These are phyloP conservation scores for Echinometra lucunter DNA, from an alignment of 53 echinoderm and acorn worm genomes.

Conservation along the genomic window DNA sequence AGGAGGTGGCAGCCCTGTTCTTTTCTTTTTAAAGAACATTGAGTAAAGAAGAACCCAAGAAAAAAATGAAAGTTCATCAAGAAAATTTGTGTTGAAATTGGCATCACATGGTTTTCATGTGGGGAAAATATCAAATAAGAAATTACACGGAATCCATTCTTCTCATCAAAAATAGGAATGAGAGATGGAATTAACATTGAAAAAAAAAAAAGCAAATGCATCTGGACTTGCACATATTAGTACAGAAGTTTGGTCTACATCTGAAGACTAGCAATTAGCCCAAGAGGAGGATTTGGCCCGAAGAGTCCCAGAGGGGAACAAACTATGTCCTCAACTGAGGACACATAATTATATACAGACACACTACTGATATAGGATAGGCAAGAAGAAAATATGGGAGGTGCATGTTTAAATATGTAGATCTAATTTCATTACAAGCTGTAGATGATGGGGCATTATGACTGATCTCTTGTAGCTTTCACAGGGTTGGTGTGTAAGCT, in stretches of 20 bases:
- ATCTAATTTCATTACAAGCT: constrained; percentile 24
- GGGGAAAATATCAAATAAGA: no score
- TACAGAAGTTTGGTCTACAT: background rate
- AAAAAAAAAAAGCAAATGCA: no score
- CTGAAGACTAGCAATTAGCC: constrained; percentile 5
- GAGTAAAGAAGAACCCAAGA: no score
- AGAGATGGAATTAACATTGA: no score
- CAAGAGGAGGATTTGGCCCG: constrained; percentile 17
- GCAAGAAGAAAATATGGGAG: background rate
- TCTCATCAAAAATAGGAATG: background rate
- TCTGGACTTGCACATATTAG: no score
- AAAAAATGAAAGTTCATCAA: no score
- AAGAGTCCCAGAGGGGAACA: constrained; percentile 12
- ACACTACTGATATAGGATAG: background rate
- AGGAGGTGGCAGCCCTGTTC: no score
- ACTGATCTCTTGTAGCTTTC: background rate
- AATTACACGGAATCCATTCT: background rate
- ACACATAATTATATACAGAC: constrained; percentile 9
- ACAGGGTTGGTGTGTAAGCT: constrained; percentile 6
- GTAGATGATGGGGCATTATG: background rate
- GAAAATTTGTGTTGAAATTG: no score
- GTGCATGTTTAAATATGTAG: constrained; percentile 5
- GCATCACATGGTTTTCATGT: no score
- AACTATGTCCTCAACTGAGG: constrained; percentile 19
- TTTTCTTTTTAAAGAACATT: no score